Evolutionary conservation across 2,888 invertebrate genomes (phyloP).

Genomic region (Timema cristinae): DNA sequence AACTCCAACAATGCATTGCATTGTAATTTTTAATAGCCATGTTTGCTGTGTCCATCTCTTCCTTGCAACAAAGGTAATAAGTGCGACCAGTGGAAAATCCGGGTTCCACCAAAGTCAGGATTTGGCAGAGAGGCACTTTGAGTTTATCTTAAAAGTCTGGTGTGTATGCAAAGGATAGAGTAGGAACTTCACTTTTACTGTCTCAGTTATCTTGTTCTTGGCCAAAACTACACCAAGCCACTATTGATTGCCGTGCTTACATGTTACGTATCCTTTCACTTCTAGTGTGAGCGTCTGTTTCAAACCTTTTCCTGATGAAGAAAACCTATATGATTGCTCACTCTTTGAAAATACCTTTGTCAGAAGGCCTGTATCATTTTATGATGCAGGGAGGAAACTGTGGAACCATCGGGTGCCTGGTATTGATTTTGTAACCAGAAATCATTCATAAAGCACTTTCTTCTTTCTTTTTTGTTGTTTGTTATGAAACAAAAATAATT

Average conservation of each 20-base stretch:
- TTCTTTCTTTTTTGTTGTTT: neutral
- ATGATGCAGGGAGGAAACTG: neutral
- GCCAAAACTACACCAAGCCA: slow-evolving; percentile 2
- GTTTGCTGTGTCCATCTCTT: neutral
- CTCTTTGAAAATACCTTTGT: neutral
- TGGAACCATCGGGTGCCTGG: slow-evolving; percentile 3
- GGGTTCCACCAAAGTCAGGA: neutral
- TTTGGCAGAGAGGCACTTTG: neutral
- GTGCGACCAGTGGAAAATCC: neutral
- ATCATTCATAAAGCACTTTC: neutral
- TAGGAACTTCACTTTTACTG: neutral
- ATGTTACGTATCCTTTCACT: neutral
- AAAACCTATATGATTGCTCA: neutral
- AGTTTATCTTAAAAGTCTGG: neutral
- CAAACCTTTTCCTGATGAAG: neutral
- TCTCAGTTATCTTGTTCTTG: neutral
- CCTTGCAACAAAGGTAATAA: neutral
- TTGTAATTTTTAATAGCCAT: neutral
- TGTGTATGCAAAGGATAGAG: neutral
- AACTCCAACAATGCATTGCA: neutral
- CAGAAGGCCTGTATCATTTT: neutral
- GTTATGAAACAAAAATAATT: neutral
- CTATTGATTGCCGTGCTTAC: neutral
- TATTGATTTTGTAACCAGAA: slow-evolving; percentile 16
- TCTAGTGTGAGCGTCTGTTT: neutral